Conservation (phyloP, 1,140 invertebrate species). For the Paralvinella palmiformis region DNA sequence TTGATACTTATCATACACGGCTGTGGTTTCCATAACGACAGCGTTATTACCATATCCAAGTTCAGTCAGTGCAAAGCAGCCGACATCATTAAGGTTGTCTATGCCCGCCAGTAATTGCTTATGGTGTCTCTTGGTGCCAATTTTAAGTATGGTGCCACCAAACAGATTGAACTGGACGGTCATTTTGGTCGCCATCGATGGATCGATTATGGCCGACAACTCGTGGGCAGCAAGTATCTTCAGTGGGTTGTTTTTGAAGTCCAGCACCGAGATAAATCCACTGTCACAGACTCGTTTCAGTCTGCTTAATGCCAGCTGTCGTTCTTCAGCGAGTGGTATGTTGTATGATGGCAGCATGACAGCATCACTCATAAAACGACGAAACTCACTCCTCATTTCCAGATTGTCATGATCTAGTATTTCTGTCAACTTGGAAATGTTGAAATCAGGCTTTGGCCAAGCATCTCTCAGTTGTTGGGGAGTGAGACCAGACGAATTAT, state of each 20-base stretch:
- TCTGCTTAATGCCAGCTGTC: conserved; percentile 37
- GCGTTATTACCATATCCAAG: conserved; percentile 49
- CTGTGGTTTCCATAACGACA: conserved; percentile 48
- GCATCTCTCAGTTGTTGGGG: not conserved
- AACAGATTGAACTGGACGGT: conserved; percentile 50
- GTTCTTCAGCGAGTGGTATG: conserved; percentile 38
- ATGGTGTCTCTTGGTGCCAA: conserved; percentile 44
- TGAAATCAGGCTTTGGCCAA: not conserved
- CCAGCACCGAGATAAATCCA: conserved; percentile 43
- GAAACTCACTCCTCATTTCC: conserved; percentile 37
- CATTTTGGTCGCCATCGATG: conserved; percentile 47
- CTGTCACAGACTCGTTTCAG: conserved; percentile 40
- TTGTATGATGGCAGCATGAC: conserved; percentile 34
- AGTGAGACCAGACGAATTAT: no score
- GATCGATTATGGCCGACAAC: conserved; percentile 41
- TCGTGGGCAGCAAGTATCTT: conserved; percentile 47
- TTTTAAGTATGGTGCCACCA: conserved; percentile 44
- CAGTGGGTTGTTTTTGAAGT: conserved; percentile 41
- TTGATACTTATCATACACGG: conserved; percentile 34
- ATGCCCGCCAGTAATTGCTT: conserved; percentile 34
- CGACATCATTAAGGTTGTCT: conserved; percentile 42
- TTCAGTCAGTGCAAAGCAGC: conserved; percentile 46
- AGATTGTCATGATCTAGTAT: conserved; percentile 46
- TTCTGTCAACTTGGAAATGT: conserved; percentile 22
- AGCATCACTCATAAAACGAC: conserved; percentile 31